Evolutionary conservation across 2,797 vertebrate species (phyloP).

Genomic region (Parauchenoglanis ngamensis): DNA sequence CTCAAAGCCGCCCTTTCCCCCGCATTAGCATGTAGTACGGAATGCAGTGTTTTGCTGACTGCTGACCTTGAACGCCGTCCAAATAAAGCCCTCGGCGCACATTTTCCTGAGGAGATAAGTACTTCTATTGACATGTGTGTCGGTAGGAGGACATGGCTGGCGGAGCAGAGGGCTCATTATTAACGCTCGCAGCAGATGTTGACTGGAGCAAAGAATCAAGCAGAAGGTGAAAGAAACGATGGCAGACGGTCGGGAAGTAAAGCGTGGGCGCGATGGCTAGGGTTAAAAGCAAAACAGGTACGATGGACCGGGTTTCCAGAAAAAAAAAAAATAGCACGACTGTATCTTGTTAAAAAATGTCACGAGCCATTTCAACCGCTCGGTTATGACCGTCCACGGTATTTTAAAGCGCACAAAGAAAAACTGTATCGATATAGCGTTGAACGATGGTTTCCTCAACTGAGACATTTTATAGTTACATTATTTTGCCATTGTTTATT

Average conservation of each 20-base stretch:
- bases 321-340: neutral
- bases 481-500: neutral
- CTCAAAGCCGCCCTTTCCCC: constrained; percentile 6
- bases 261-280: neutral
- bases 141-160: constrained; percentile 37
- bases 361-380: neutral
- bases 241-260: constrained; percentile 16
- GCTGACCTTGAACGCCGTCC: constrained; percentile 45
- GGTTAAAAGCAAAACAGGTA: neutral
- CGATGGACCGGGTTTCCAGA: neutral
- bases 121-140: constrained; percentile 43
- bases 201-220: constrained; percentile 26
- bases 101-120: constrained; percentile 44
- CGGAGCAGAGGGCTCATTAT: constrained; percentile 38
- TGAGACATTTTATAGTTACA: neutral
- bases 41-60: constrained; percentile 32
- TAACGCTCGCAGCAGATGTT: constrained; percentile 40
- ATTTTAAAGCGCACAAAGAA: neutral
- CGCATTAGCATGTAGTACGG: constrained; percentile 18
- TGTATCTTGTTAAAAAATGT: neutral
- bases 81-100: constrained; percentile 34
- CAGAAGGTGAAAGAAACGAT: constrained; percentile 38
- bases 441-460: neutral
- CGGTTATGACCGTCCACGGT: neutral
- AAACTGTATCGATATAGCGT: neutral